Evolutionary conservation across 2,888 invertebrate species (phyloP), one percentile per base, ranked within the genome.

Genomic region (Agrochola lychnidis): DNA sequence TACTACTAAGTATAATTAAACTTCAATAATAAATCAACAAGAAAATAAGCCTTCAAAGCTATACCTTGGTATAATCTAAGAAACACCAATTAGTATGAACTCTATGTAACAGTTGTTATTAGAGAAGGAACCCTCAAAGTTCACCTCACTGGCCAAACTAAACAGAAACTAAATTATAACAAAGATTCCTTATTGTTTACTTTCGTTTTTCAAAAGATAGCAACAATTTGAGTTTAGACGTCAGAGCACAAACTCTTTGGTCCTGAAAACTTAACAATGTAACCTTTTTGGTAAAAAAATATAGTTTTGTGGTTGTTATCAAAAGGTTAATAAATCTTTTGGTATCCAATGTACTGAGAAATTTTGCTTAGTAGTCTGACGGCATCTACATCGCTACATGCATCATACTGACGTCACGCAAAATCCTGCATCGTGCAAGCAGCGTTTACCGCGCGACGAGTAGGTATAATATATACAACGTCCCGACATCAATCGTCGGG

Each of bases 61-160:
- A 56, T 36, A 36, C 16, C 45, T n/a, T 56, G 45, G 30, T 51
- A 40, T 30, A 72, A 66, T 62, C 9, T 36, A 66, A 69, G 56
- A 51, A 45, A 64, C 12, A 36, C 51, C 70, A 67, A 70, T 70
- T 74, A 69, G 36, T 62, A n/a, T 62, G n/a, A 42, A 64, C 42
- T 57, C 36, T 36, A 19, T 59, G 30, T 68, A 42, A 42, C n/a
- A n/a, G 25, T 71, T 83, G 51, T 85, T 78, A 78, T 73, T 73
- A 40, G 61, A 67, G 22, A 66, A 66, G 57, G n/a, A 62, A 74
- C 59, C 66, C 73, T 73, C 76, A 61, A 83, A 86, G 62, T 87
- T 81, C 78, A 85, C 78, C 84, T 84, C 71, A 73, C 57, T 84
- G 80, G 78, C 78, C 81, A 83, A 87, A 87, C 80, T 83, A 77